A percentile compares a stretch with the other conserved stretches of the same genome.
Conservation (phyloP, 2,113 vertebrate genomes). For the Sebastes schlegelii region DNA sequence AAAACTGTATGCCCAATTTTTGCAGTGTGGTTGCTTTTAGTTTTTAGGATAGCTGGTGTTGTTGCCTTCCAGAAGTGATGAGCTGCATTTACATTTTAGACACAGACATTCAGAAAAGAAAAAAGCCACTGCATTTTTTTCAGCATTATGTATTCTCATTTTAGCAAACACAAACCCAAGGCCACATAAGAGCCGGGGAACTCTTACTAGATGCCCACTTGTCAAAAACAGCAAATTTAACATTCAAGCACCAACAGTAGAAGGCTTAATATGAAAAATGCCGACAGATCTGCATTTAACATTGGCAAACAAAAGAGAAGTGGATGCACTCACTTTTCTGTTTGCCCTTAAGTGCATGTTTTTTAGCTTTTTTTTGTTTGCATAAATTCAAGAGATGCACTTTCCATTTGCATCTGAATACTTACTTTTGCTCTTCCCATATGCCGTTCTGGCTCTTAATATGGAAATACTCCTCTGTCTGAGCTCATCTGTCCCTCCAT, state of each 20-base stretch:
- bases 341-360: constrained; percentile 42
- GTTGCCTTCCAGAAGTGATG: not conserved
- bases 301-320: constrained; percentile 42
- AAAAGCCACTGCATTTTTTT: not conserved
- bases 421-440: constrained; percentile 46
- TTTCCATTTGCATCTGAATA: constrained; percentile 71
- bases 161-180: constrained; percentile 8
- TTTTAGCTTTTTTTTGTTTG: constrained; percentile 25
- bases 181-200: not conserved
- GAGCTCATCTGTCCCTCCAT: constrained; percentile 17
- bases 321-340: constrained; percentile 34
- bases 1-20: not conserved
- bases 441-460: not conserved
- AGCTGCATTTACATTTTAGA: not conserved
- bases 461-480: constrained; percentile 31
- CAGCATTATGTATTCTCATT: not conserved
- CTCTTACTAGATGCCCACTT: constrained; percentile 17
- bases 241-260: constrained; percentile 21
- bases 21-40: not conserved
- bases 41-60: not conserved
- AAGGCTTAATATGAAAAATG: constrained; percentile 22
- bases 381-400: constrained; percentile 67
- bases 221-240: constrained; percentile 10
- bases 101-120: not conserved
- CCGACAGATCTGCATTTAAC: constrained; percentile 24